Conservation (phyloP, 2,797 vertebrate genomes). For the Muscicapa striata region DNA sequence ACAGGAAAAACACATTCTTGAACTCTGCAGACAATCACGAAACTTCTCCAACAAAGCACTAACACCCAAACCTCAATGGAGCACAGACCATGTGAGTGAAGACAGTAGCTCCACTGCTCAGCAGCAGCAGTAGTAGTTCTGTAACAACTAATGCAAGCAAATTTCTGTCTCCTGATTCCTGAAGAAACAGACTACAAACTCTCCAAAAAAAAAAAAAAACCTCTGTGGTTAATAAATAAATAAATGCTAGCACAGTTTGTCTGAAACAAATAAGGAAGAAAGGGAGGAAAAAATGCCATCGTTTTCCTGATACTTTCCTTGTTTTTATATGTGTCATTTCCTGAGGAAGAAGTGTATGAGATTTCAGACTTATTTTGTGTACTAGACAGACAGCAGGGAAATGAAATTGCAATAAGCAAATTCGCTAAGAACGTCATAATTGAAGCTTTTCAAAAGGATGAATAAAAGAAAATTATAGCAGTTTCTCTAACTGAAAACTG, state of each 20-base stretch:
- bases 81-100: background rate
- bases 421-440: background rate
- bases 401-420: background rate
- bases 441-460: background rate
- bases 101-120: background rate
- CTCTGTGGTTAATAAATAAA: background rate
- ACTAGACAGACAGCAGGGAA: background rate
- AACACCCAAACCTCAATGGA: background rate
- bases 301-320: background rate
- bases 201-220: background rate
- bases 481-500: background rate
- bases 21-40: background rate
- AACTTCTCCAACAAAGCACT: background rate
- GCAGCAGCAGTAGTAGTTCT: background rate
- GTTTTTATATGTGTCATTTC: background rate
- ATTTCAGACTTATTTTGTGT: background rate
- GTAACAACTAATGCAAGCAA: background rate
- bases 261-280: background rate
- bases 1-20: background rate
- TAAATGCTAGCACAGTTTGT: background rate
- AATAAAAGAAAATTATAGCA: background rate
- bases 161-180: background rate
- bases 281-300: rapidly evolving
- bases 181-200: background rate
- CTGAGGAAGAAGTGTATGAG: background rate